These are phyloP conservation scores for Coptodon rendalli DNA, from an alignment of 2,113 vertebrate species.

Conservation along the genomic window DNA sequence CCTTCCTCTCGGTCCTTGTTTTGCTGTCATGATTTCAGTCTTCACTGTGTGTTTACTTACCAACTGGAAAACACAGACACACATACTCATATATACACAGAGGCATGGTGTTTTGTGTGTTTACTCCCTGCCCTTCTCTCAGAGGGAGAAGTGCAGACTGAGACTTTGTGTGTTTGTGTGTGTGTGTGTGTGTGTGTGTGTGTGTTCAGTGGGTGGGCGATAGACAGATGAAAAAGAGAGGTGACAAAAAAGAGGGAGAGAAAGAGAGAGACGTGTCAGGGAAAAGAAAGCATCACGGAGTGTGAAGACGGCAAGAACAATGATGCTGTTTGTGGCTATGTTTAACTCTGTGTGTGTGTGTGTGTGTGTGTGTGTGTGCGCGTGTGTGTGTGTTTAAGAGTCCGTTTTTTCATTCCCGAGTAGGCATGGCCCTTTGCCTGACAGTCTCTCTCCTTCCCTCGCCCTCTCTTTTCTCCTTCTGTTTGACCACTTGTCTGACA, in stretches of 20 bases:
- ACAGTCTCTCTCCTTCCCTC: background rate
- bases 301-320: conserved; percentile 21
- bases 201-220: conserved; percentile 7
- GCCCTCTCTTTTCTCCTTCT: background rate
- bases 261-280: conserved; percentile 11
- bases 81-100: background rate
- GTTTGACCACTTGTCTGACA: background rate
- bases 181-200: background rate
- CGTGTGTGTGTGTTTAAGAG: background rate
- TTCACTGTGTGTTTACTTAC: background rate
- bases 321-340: conserved; percentile 22
- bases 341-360: background rate
- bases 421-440: background rate
- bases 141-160: background rate
- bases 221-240: conserved; percentile 35
- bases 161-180: background rate
- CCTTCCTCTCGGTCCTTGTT: background rate
- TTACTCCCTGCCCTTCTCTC: background rate
- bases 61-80: background rate
- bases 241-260: background rate
- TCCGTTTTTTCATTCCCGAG: background rate
- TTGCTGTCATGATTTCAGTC: conserved; percentile 27
- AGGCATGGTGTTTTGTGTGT: background rate
- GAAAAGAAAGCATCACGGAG: conserved; percentile 14
- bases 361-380: background rate